Evolutionary conservation across 1,140 invertebrate species (phyloP).

Genomic region (Lepidurus apus): DNA sequence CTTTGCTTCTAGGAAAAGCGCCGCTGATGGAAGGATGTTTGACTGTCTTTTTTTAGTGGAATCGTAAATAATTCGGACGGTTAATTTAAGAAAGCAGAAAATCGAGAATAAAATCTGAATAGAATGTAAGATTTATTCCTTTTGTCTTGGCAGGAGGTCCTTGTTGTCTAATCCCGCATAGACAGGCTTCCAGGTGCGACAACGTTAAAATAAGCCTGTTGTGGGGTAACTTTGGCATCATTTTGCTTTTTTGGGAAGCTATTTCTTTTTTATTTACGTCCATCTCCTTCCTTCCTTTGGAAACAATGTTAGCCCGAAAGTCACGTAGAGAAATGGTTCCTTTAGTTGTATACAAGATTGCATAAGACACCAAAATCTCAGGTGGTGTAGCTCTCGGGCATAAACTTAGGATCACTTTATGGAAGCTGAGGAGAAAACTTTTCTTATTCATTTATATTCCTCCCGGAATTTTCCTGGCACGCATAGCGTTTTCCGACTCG

Average conservation of each 20-base stretch:
- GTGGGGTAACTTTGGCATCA: neutral
- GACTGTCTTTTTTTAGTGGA: too few species aligned
- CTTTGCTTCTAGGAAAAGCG: neutral
- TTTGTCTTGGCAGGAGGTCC: neutral
- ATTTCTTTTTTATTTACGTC: neutral
- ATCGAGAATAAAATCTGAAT: neutral
- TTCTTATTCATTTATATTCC: neutral
- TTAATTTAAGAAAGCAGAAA: neutral
- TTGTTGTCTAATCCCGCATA: neutral
- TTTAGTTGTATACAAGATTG: neutral
- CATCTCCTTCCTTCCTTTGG: neutral
- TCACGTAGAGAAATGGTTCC: neutral
- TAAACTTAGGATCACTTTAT: neutral
- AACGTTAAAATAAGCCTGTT: conserved; percentile 7
- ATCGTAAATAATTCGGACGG: neutral
- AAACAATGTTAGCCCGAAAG: neutral
- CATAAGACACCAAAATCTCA: neutral
- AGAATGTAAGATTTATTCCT: neutral
- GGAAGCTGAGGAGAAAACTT: neutral
- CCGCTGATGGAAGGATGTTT: too few species aligned
- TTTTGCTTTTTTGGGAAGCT: neutral
- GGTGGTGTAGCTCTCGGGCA: neutral
- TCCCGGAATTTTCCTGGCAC: neutral
- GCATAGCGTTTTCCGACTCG: neutral
- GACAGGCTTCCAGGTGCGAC: neutral